Evolutionary conservation across 2,888 invertebrate species (phyloP), one percentile per base, ranked within the genome.

Genomic region (Atethmia centrago): DNA sequence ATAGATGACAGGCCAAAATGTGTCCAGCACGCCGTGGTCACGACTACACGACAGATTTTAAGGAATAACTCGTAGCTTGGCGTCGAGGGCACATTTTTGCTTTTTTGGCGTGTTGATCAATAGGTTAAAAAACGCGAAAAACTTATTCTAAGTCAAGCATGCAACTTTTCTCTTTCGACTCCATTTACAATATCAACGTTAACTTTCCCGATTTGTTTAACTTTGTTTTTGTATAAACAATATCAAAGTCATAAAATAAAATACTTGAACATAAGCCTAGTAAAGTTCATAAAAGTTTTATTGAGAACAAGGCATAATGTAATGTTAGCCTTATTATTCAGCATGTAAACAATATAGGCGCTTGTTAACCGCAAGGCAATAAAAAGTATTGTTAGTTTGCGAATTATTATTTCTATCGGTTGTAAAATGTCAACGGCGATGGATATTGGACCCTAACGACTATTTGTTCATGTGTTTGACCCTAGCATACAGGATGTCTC

Each of bases 271-370:
- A 76, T 69, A 82, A 79, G 77, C 78, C 81, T 79, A 84, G 79
- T 67, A 72, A 83, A 82, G 73, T 82, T 77, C 82, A 84, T 87
- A 84, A 88, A 89, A 87, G 74, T 84, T 87, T 88, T 88, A 87
- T 88, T 82, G 86, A 85, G 83, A 82, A 81, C 86, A 80, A 82
- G 78, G 83, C 85, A 84, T 88, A 89, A 87, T 88, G 89, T 89
- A 88, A 87, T 88, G 84, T 88, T 87, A 88, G 87, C 85, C 88
- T 88, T 90, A 90, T 91, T 90, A 90, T 88, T 81, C 82, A 84
- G 81, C 80, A 87, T 90, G 90, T 91, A 89, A 90, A 90, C 90
- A 90, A 88, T 89, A 89, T 88, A 82, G 59, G 80, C 65, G 83
- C 82, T 85, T 85, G 90, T 88, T 90, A 89, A 88, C 88, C 79